phyloP scores from a whole-genome alignment of 2,113 vertebrate genomes.

The Solenodon paradoxus region DNA sequence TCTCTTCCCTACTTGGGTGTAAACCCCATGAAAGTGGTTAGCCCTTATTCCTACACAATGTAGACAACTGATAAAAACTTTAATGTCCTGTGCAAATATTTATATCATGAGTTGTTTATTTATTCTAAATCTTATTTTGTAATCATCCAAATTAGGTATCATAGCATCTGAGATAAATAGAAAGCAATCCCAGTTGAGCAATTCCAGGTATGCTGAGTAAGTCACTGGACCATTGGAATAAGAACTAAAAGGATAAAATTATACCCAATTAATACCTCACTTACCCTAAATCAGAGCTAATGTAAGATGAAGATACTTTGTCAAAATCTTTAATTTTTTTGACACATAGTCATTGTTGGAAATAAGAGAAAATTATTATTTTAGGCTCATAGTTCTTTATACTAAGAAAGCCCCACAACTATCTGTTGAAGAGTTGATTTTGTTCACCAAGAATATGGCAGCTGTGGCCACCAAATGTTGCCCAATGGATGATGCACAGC shows the following conservation, averaged over 20 bases:
- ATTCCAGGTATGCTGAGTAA: background rate
- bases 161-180: background rate
- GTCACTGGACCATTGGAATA: background rate
- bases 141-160: background rate
- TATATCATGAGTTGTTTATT: background rate
- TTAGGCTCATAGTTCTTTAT: conserved; percentile 72
- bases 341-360: background rate
- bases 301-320: background rate
- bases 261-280: background rate
- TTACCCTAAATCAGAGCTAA: background rate
- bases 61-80: background rate
- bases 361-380: conserved; percentile 2
- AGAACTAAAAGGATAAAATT: background rate
- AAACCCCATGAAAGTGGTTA: background rate
- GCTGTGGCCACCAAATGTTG: conserved; percentile 62
- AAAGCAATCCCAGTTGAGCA: background rate
- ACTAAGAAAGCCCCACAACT: conserved; percentile 77
- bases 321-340: background rate
- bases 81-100: background rate
- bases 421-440: conserved; percentile 62
- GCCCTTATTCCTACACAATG: background rate
- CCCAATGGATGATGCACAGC: conserved; percentile 47
- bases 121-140: background rate
- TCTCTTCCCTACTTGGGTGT: background rate
- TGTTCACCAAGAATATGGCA: conserved; percentile 61